Conservation (phyloP, 2,113 vertebrate species). For the Thalassarche chlororhynchos region DNA sequence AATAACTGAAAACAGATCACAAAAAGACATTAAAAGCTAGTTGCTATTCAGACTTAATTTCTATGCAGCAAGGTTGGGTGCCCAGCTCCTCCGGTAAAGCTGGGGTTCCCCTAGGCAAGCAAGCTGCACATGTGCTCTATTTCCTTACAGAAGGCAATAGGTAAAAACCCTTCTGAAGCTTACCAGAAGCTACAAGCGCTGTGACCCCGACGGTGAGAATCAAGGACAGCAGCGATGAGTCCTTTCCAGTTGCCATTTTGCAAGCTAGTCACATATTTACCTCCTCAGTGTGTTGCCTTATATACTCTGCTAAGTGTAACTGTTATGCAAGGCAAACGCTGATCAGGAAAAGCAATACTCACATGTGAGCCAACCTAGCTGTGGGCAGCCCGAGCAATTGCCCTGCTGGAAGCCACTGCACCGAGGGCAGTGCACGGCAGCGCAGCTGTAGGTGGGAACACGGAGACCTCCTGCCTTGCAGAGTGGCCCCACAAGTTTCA, state of each 20-base stretch:
- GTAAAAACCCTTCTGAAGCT: neutral
- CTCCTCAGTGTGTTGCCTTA: neutral
- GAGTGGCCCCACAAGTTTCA: neutral
- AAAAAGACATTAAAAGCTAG: neutral
- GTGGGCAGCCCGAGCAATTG: neutral
- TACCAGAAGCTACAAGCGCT: neutral
- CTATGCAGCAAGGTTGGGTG: neutral
- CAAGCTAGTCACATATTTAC: neutral
- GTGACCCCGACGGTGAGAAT: neutral
- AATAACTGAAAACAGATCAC: neutral
- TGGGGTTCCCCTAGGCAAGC: neutral
- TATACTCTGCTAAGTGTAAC: neutral
- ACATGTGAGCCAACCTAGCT: neutral
- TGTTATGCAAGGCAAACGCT: neutral
- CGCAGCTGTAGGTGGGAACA: rapidly evolving
- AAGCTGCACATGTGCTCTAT: neutral
- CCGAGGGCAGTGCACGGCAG: neutral
- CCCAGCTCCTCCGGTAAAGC: neutral
- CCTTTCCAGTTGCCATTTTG: neutral
- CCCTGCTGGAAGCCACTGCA: too few relatives aligned
- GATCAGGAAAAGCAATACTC: neutral
- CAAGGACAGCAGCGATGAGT: neutral
- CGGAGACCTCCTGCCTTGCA: neutral
- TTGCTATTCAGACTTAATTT: neutral
- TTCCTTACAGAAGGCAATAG: neutral